phyloP scores from a whole-genome alignment of 2,113 vertebrate species.

The Lepus europaeus region DNA sequence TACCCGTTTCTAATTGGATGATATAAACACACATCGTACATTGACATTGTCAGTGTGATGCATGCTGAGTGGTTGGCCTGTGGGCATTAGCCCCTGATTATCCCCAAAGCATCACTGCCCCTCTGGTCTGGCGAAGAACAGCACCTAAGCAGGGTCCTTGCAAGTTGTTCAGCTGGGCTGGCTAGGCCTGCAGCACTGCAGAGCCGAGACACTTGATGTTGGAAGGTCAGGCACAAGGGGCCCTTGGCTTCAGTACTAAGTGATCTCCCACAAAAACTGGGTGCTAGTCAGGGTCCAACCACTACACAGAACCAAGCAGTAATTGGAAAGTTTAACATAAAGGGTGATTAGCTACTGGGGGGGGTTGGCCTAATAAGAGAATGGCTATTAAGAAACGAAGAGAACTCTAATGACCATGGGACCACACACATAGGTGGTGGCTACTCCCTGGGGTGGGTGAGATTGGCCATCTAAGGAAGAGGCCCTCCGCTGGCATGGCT shows the following conservation, averaged over 20 bases:
- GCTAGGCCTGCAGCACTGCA: not conserved
- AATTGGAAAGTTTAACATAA: slow-evolving; percentile 23
- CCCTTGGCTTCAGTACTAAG: not conserved
- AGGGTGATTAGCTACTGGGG: not conserved
- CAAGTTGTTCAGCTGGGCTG: not conserved
- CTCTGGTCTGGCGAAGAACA: too few relatives aligned
- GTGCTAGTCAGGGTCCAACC: not conserved
- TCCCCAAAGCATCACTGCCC: not conserved
- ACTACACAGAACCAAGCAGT: not conserved
- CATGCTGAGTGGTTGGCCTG: not conserved
- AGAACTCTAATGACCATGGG: not conserved
- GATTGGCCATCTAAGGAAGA: not conserved
- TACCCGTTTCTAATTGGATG: not conserved
- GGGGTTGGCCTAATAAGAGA: not conserved
- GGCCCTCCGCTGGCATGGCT: not conserved
- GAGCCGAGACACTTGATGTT: too few relatives aligned
- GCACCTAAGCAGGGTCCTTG: not conserved
- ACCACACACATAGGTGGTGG: not conserved
- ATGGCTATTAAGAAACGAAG: not conserved
- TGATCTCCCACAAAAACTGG: not conserved
- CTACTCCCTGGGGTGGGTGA: not conserved
- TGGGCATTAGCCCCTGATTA: not conserved
- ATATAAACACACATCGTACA: not conserved
- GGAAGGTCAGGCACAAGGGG: not conserved
- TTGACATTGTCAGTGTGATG: not conserved